Evolutionary conservation across 30 jellyfish, hydroid and myxozoan genomes (phyloP).

Genomic region (Cassiopea andromeda): DNA sequence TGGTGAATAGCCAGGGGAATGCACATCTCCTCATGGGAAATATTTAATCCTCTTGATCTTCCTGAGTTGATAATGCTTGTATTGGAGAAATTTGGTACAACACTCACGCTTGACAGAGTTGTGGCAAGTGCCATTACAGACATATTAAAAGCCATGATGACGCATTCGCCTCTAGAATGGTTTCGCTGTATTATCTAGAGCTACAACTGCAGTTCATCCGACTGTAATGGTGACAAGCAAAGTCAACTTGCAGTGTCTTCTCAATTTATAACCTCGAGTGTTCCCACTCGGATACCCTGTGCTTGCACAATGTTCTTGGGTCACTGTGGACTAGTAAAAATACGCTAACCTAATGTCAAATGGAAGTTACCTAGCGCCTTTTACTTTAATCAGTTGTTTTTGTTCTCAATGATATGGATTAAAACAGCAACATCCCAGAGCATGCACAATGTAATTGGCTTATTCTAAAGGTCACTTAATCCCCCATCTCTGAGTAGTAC

Average conservation of each 20-base stretch:
- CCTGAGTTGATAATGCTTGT: conserved; percentile 20
- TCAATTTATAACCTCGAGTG: conserved; percentile 16
- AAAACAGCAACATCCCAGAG: not conserved
- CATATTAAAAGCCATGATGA: conserved; percentile 29
- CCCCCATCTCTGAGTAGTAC: not conserved
- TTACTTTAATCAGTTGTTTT: conserved; percentile 11
- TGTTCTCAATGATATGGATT: conserved; percentile 20
- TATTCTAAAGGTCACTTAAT: conserved; percentile 11
- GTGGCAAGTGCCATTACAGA: conserved; percentile 54
- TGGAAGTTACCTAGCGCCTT: conserved; percentile 21
- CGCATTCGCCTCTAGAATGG: not conserved
- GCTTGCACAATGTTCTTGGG: not conserved
- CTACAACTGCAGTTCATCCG: not conserved
- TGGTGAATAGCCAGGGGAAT: conserved; percentile 79
- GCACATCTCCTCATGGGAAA: conserved; percentile 61
- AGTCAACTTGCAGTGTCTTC: not conserved
- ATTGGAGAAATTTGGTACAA: not conserved
- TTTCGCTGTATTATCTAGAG: not conserved
- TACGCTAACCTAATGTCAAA: conserved; percentile 12
- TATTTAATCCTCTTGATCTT: conserved; percentile 38
- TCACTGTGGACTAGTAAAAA: not conserved
- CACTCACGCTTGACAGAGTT: conserved; percentile 8
- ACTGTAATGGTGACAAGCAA: conserved; percentile 52
- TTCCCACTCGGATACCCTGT: not conserved
- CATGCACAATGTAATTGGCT: conserved; percentile 1